A percentile compares a stretch with the other conserved stretches of the same genome.
Evolutionary conservation across 2,888 invertebrate species (phyloP).

Genomic region (Ophion costatus): DNA sequence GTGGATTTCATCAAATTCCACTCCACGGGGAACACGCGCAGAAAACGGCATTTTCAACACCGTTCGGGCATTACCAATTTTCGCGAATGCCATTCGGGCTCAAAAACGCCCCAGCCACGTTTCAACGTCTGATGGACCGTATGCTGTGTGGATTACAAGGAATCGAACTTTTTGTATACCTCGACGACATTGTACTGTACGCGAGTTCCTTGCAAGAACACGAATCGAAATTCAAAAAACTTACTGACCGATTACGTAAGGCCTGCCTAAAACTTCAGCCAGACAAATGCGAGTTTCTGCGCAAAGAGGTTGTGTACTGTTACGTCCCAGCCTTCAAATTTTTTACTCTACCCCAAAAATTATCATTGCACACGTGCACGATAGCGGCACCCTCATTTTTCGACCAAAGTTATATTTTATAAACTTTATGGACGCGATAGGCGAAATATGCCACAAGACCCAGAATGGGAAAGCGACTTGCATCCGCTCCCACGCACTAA

Average conservation of each 20-base stretch:
- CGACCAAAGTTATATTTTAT: no score
- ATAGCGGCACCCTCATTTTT: no score
- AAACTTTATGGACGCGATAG: no score
- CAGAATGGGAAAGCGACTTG: no score
- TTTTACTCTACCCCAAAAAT: no score
- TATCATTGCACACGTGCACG: no score
- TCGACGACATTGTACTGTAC: conserved; percentile 71
- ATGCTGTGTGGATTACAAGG: conserved; percentile 45
- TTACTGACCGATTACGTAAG: no score
- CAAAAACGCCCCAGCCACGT: not conserved
- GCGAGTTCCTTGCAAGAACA: conserved; percentile 5
- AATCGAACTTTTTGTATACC: conserved; percentile 65
- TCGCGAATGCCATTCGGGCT: not conserved
- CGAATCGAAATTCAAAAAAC: no score
- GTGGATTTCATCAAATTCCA: conserved; percentile 38
- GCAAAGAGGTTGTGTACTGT: conserved; percentile 34
- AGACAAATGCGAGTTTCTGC: conserved; percentile 37
- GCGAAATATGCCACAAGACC: no score
- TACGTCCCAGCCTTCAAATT: no score
- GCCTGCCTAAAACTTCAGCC: conserved; percentile 10
- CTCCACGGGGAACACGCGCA: not conserved
- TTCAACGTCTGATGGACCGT: conserved; percentile 42
- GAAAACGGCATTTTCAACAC: conserved; percentile 43
- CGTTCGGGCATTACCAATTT: conserved; percentile 38
- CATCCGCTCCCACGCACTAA: no score